phyloP scores from a whole-genome alignment of 2,888 invertebrate species.

The Dasypolia templi region DNA sequence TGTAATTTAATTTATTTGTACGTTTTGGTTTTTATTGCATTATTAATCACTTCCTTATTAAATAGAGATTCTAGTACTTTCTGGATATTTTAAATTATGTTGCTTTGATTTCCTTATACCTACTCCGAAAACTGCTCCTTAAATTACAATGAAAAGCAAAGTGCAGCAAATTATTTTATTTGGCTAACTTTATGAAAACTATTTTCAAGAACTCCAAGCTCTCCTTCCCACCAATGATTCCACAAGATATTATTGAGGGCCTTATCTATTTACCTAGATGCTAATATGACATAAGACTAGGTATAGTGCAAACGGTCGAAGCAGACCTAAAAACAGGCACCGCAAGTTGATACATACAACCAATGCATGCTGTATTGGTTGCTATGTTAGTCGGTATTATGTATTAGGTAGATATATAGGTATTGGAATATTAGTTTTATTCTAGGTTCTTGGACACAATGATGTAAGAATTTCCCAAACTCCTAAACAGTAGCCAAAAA shows the following conservation, averaged over 20 bases:
- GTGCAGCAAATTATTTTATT: neutral
- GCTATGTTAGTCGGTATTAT: neutral
- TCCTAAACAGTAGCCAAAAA: neutral
- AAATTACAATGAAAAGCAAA: neutral
- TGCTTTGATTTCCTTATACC: slow-evolving; percentile 8
- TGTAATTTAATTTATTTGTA: slow-evolving; percentile 9
- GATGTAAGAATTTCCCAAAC: neutral
- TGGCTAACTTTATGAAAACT: neutral
- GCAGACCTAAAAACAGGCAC: neutral
- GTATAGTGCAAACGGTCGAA: neutral
- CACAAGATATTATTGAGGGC: neutral
- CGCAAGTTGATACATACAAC: neutral
- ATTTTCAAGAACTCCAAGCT: neutral
- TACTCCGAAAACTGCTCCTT: neutral
- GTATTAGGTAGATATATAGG: too few species aligned
- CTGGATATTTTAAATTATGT: neutral
- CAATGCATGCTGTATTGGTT: neutral
- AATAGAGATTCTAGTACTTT: slow-evolving; percentile 20
- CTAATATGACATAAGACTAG: neutral
- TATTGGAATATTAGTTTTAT: neutral
- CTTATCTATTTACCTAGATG: neutral
- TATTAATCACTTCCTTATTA: neutral
- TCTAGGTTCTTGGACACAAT: neutral
- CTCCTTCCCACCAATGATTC: neutral
- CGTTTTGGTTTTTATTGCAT: neutral